Evolutionary conservation across 2,113 vertebrate species (phyloP), one percentile per base, ranked within the genome.

Genomic region (Carlito syrichta): DNA sequence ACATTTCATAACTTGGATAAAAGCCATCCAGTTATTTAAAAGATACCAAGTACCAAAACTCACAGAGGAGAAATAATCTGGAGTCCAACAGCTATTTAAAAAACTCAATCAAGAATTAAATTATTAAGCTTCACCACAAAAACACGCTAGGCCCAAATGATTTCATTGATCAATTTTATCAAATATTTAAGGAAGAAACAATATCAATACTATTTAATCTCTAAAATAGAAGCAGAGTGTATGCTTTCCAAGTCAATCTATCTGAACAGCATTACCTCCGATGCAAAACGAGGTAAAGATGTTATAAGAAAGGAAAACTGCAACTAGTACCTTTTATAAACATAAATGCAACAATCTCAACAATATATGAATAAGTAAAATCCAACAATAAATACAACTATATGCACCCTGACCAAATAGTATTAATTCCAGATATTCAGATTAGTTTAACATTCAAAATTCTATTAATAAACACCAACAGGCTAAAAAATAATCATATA

Each of bases 321-420:
- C 16, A 68, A n/a, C 63, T n/a, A 68, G n/a, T n/a, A 68, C 32
- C 32, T 68, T 6, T 62, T n/a, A 66, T 35, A 66, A 66, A 66
- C 63, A 66, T 8, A 66, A 30, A 35, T 66, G 63, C 3, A 66
- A 66, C 17, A n/a, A n/a, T 68, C n/a, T 4, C 63, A 68, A n/a
- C 32, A 66, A 68, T 2, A 17, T n/a, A 68, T 68, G 35, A 68
- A 35, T 6, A 19, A n/a, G n/a, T 20, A 35, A n/a, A 68, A n/a
- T n/a, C 17, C 32, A 19, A n/a, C 7, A 19, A 68, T n/a, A 68
- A 68, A 68, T n/a, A 68, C 17, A 68, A 68, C 8, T 68, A 6
- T n/a, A n/a, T 19, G n/a, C n/a, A n/a, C 6, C 35, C 8, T 8
- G 32, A n/a, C 6, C 0, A 20, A 68, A n/a, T 16, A n/a, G 14